Evolutionary conservation across 1,140 invertebrate genomes (phyloP).

Genomic region (Penaeus vannamei): DNA sequence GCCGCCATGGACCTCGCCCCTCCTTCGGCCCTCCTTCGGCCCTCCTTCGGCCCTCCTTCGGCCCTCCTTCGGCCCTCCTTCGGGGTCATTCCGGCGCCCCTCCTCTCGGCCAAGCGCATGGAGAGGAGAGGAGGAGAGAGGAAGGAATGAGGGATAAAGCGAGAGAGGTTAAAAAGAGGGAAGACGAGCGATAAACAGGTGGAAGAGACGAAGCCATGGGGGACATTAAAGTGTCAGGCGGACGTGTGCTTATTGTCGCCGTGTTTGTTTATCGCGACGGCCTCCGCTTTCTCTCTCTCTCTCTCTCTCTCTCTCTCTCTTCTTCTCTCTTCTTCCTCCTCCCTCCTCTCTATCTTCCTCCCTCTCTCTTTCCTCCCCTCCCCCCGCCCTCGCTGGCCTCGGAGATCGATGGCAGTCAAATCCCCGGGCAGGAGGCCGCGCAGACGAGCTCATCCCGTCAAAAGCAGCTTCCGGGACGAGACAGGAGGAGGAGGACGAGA

Average conservation of each 20-base stretch:
- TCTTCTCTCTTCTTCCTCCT: background rate
- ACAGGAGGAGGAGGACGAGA: too few relatives aligned
- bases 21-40: background rate
- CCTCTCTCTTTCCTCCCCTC: background rate
- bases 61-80: background rate
- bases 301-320: background rate
- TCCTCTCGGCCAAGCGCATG: too few relatives aligned
- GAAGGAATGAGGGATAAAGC: too few relatives aligned
- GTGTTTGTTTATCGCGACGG: conserved; percentile 34
- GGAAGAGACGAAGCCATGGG: conserved; percentile 7
- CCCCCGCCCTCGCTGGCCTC: too few relatives aligned
- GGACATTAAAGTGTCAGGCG: conserved; percentile 35
- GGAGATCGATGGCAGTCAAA: too few relatives aligned
- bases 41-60: background rate
- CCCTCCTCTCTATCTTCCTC: background rate
- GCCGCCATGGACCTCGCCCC: too few relatives aligned
- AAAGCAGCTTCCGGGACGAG: too few relatives aligned
- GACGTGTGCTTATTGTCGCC: conserved; percentile 36
- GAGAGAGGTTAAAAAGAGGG: background rate
- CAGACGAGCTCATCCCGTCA: too few relatives aligned
- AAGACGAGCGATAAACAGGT: background rate
- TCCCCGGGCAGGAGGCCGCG: too few relatives aligned
- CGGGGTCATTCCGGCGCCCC: too few relatives aligned
- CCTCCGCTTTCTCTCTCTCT: background rate
- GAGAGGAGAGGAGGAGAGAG: too few relatives aligned